These are phyloP conservation scores for Aplodontia rufa DNA, from an alignment of 2,113 vertebrate genomes.

Conservation along the genomic window DNA sequence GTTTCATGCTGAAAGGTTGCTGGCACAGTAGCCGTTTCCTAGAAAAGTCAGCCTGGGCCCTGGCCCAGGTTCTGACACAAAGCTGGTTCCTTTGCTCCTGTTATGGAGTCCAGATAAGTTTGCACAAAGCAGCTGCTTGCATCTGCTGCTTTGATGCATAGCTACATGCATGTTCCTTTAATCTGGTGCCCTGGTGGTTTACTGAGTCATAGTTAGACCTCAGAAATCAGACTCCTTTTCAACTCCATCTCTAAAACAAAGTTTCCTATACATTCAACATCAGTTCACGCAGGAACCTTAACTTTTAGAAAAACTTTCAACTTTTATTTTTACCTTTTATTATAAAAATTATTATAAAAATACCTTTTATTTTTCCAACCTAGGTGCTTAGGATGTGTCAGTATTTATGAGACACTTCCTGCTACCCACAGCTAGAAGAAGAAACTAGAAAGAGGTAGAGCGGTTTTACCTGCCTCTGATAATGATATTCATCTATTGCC, in stretches of 20 bases:
- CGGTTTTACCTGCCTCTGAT: neutral
- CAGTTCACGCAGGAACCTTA: neutral
- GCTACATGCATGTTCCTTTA: neutral
- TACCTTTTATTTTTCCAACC: neutral
- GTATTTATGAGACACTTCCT: neutral
- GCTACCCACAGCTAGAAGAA: neutral
- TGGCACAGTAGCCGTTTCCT: neutral
- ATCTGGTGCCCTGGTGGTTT: neutral
- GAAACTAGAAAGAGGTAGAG: neutral
- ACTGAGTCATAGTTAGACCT: constrained; percentile 22
- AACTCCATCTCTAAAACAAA: neutral
- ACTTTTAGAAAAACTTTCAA: neutral
- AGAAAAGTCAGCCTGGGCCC: neutral
- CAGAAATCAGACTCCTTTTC: neutral
- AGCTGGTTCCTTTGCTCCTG: neutral
- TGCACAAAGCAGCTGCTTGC: neutral
- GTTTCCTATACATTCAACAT: neutral
- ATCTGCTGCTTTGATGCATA: neutral
- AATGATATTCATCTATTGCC: neutral
- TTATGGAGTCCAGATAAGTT: neutral
- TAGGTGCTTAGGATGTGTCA: neutral
- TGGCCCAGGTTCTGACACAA: neutral
- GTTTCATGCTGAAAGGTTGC: neutral
- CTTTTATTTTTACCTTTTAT: too few relatives aligned
- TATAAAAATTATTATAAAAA: too few relatives aligned